These are phyloP conservation scores for Nephrotoma appendiculata DNA, from an alignment of 2,888 invertebrate species.

Conservation along the genomic window DNA sequence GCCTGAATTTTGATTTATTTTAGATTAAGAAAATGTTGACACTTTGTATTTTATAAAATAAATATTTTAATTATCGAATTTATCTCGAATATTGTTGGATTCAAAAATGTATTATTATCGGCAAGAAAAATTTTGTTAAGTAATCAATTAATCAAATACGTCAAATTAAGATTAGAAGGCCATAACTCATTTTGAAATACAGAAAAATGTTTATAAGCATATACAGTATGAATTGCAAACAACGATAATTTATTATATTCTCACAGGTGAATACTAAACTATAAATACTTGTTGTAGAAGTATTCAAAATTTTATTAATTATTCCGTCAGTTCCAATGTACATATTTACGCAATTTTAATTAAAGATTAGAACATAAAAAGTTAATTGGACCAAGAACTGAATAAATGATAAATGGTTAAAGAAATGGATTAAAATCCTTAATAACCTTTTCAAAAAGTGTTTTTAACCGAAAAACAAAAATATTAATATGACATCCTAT, in stretches of 20 bases:
- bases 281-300: no score
- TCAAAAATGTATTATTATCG: neutral
- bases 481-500: no score
- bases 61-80: neutral
- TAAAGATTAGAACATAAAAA: no score
- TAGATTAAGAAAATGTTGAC: neutral
- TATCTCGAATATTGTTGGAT: neutral
- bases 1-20: neutral
- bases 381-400: no score
- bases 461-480: no score
- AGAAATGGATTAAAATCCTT: no score
- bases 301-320: no score
- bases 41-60: neutral
- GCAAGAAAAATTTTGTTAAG: neutral
- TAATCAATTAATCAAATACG: neutral
- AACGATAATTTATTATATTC: neutral
- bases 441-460: no score
- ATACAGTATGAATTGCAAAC: neutral
- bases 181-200: neutral
- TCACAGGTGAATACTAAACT: no score
- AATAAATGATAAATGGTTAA: no score
- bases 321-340: no score
- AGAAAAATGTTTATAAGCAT: neutral
- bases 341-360: no score
- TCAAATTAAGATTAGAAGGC: neutral